Base-by-base conservation (phyloP, 2,113 vertebrate species). In the Catharus minimus region DNA sequence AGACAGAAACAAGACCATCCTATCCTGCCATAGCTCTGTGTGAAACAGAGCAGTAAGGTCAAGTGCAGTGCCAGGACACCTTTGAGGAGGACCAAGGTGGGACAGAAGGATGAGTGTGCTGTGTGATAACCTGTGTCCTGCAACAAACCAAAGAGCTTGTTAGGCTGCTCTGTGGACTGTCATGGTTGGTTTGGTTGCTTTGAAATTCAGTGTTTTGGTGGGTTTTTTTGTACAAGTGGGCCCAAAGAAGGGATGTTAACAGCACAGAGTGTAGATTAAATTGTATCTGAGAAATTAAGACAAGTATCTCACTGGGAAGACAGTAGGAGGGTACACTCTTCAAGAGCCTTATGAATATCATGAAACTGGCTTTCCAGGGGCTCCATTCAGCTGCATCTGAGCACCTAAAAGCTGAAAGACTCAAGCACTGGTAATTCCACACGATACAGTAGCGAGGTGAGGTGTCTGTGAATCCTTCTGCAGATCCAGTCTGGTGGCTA, bases 401-500 rank as follows among this genome's bases (percentile, higher is more conserved):
- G 32, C 32, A 28, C 39, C 36, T 33, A 1, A 44, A 41, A 64
- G 28, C 38, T 57, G 39, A 39, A 74, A 52, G 46, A 9, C 26
- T n/a, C 44, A 33, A 23, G 27, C 3, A 8, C 4, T 79, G 50
- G 9, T 69, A 61, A 32, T 36, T 22, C n/a, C 10, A 28, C 19
- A 2, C 10, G 67, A 43, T 53, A 27, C 46, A n/a, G 52, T 10
- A 55, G 38, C 0, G 7, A 89, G 39, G 11, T 58, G 17, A 94
- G 27, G 32, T 28, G 32, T 89, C 50, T 84, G 33, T 90, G 74
- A 57, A 53, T 84, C 64, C 79, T 52, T 92, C 74, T 73, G 23
- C 94, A 99, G 99, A 89, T 99, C 46, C 91, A 95, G 36, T 96
- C 97, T 33, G 95, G 94, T 69, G 95, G n/a, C 28, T 27, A 72